These are phyloP conservation scores for Siphamia tubifer DNA, from an alignment of 2,113 vertebrate genomes.

Conservation along the genomic window DNA sequence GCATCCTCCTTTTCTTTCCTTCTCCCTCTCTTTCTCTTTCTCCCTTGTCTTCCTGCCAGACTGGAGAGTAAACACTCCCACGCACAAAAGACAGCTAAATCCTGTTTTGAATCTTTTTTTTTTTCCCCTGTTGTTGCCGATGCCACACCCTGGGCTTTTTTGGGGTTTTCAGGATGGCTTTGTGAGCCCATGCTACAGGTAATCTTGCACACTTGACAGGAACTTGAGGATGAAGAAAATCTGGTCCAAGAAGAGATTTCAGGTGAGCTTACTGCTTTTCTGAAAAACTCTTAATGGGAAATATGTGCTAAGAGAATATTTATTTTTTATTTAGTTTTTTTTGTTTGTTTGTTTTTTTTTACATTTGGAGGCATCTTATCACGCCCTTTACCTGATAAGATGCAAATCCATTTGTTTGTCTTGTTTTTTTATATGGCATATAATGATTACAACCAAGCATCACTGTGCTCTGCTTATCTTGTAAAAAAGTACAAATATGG, in stretches of 20 bases:
- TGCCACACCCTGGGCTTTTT: slow-evolving; percentile 59
- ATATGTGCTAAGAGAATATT: background rate
- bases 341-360: background rate
- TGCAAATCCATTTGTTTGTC: background rate
- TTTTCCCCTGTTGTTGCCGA: background rate
- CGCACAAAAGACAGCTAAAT: slow-evolving; percentile 27
- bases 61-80: slow-evolving; percentile 51
- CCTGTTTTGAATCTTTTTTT: slow-evolving; percentile 2
- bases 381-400: slow-evolving; percentile 40
- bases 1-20: slow-evolving; percentile 15
- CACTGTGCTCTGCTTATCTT: background rate
- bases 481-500: background rate
- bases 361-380: slow-evolving; percentile 14
- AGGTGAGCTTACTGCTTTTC: slow-evolving; percentile 82
- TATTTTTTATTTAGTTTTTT: background rate
- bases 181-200: slow-evolving; percentile 68
- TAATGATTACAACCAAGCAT: background rate
- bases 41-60: slow-evolving; percentile 22
- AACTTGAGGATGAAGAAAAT: slow-evolving; percentile 93
- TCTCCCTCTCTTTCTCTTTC: background rate
- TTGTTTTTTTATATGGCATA: background rate
- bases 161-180: slow-evolving; percentile 30
- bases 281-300: too few species aligned
- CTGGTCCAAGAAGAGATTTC: slow-evolving; percentile 98
- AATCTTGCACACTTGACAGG: slow-evolving; percentile 26